Percentiles rank a stretch among this genome's conserved stretches.
phyloP scores from a whole-genome alignment of 2,797 vertebrate genomes.

The Neosilurus mollespiculum region DNA sequence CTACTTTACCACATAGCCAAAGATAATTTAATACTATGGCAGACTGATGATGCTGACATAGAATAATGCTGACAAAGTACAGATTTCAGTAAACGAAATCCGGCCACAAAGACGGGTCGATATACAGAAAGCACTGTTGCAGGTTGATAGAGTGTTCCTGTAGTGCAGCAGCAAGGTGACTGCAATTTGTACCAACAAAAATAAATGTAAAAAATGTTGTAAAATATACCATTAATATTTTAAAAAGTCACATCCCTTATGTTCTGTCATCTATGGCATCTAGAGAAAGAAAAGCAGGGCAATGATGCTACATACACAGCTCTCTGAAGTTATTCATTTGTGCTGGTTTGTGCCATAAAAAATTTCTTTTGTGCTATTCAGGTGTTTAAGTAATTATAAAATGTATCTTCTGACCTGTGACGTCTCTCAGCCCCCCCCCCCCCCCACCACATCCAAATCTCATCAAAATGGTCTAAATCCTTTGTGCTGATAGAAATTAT shows the following conservation, averaged over 20 bases:
- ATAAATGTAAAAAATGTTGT: not conserved
- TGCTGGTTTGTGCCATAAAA: too few relatives aligned
- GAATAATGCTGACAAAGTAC: not conserved
- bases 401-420: too few relatives aligned
- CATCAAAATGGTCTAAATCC: too few relatives aligned
- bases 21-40: not conserved
- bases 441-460: too few relatives aligned
- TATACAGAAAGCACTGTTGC: slow-evolving; percentile 12
- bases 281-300: too few relatives aligned
- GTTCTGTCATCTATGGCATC: too few relatives aligned
- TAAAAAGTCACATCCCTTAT: not conserved
- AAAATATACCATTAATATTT: not conserved
- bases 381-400: too few relatives aligned
- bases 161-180: not conserved
- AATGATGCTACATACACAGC: too few relatives aligned
- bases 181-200: slow-evolving; percentile 1
- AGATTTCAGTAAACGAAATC: not conserved
- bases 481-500: too few relatives aligned
- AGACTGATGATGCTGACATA: not conserved
- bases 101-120: slow-evolving; percentile 3
- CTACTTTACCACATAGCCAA: not conserved
- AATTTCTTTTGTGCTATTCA: too few relatives aligned
- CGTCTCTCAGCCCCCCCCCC: too few relatives aligned
- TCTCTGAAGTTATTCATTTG: too few relatives aligned
- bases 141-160: not conserved